A percentile compares a stretch with the other conserved stretches of the same genome.
These are phyloP conservation scores for Tenebrosternarchus preto DNA, from an alignment of 2,113 vertebrate species.

Conservation along the genomic window DNA sequence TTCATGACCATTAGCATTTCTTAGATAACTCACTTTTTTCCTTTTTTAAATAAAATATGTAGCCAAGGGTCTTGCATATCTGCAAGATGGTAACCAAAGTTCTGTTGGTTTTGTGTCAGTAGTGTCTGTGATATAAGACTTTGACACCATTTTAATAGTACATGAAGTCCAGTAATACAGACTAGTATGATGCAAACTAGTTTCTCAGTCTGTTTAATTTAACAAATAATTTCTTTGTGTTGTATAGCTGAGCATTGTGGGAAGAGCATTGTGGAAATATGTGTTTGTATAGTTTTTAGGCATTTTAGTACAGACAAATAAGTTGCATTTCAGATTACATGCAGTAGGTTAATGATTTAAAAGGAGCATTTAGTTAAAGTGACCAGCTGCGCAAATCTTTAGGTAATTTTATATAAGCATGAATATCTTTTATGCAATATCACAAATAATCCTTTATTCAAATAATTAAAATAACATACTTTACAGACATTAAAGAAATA, in stretches of 20 bases:
- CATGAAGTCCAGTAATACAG: neutral
- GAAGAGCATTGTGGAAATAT: neutral
- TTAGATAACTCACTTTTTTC: constrained; percentile 4
- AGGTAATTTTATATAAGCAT: neutral
- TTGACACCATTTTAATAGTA: neutral
- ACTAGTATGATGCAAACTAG: neutral
- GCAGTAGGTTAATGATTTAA: neutral
- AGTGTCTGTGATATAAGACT: neutral
- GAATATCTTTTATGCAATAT: constrained; percentile 41
- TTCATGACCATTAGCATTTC: neutral
- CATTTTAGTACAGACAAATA: neutral
- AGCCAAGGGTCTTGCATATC: constrained; percentile 51
- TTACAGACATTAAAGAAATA: constrained; percentile 10
- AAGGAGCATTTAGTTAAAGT: neutral
- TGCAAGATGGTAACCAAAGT: constrained; percentile 57
- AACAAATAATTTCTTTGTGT: neutral
- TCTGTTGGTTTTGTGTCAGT: constrained; percentile 23
- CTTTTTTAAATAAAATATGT: constrained; percentile 30
- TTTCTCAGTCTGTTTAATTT: neutral
- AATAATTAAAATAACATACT: neutral
- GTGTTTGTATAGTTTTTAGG: neutral
- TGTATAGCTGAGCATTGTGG: neutral
- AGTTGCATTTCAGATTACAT: neutral
- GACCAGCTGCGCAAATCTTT: neutral
- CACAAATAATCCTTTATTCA: neutral